Conservation (phyloP, 2,888 invertebrate species). For the Callinectes sapidus region DNA sequence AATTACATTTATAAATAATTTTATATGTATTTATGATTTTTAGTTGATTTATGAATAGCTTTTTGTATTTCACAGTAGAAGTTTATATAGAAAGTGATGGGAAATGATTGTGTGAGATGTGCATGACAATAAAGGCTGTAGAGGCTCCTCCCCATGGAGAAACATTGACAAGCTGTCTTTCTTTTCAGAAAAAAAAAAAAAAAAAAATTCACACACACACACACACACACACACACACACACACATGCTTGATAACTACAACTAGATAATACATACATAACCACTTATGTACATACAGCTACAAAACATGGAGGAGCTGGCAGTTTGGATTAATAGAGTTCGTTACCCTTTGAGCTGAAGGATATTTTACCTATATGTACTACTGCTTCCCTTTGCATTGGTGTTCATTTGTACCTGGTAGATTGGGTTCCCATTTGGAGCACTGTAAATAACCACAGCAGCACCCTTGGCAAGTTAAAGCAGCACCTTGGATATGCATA, state of each 20-base stretch:
- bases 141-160: neutral
- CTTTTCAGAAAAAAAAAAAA: too few relatives aligned
- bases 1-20: neutral
- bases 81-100: neutral
- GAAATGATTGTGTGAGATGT: neutral
- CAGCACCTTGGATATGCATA: neutral
- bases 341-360: neutral
- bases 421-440: neutral
- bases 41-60: neutral
- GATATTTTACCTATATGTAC: neutral
- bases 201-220: neutral
- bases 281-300: neutral
- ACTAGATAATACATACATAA: too few relatives aligned
- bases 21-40: neutral
- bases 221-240: too few relatives aligned
- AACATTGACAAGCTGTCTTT: neutral
- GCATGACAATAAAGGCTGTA: neutral
- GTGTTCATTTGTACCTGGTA: neutral
- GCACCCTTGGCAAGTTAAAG: neutral
- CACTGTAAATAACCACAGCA: neutral
- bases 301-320: neutral
- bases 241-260: too few relatives aligned
- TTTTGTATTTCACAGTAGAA: too few relatives aligned
- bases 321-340: neutral
- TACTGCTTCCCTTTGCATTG: neutral